Conservation (phyloP, 2,888 invertebrate genomes). For the Patella depressa region DNA sequence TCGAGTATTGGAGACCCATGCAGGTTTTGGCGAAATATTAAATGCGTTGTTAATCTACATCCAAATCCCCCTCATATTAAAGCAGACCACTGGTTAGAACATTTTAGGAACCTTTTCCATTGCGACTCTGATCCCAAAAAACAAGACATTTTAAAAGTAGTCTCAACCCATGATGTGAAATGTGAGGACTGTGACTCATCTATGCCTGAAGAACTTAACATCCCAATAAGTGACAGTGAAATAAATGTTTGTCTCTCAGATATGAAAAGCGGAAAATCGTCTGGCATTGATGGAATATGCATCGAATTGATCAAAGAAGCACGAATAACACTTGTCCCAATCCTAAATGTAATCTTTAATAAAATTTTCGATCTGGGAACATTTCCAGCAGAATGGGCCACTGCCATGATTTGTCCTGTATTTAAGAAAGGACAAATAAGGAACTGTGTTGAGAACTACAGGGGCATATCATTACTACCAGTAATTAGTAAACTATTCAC, state of each 20-base stretch:
- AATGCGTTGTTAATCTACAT: too few relatives aligned
- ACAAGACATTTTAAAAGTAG: not conserved
- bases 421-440: not conserved
- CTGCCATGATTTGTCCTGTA: not conserved
- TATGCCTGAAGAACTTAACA: too few relatives aligned
- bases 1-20: not conserved
- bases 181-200: not conserved
- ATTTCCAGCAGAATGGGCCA: not conserved
- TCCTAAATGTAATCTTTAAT: not conserved
- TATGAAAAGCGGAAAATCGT: constrained; percentile 4
- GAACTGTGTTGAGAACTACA: not conserved
- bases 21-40: too few relatives aligned
- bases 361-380: not conserved
- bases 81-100: too few relatives aligned
- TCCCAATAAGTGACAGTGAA: too few relatives aligned
- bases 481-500: constrained; percentile 3
- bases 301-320: not conserved
- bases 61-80: too few relatives aligned
- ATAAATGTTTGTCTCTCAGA: not conserved
- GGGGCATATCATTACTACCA: constrained; percentile 1
- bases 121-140: not conserved
- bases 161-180: not conserved
- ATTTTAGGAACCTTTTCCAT: too few relatives aligned
- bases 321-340: not conserved
- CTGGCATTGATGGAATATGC: not conserved